Conservation (phyloP, 1,140 invertebrate genomes). For the Oedothorax gibbosus region DNA sequence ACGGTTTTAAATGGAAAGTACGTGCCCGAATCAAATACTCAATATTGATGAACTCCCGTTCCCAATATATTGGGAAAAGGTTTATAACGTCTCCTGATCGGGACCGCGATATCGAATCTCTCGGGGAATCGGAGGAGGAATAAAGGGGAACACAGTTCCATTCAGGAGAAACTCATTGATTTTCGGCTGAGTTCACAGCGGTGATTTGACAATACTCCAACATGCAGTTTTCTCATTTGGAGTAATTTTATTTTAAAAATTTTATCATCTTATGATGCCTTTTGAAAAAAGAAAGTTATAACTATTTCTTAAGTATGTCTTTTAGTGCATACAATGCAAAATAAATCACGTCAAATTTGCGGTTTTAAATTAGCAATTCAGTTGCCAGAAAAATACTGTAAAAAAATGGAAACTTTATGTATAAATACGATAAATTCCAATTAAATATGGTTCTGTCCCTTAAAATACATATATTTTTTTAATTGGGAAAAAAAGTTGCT, state of each 20-base stretch:
- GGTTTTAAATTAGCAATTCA: too few relatives aligned
- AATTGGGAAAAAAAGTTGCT: too few relatives aligned
- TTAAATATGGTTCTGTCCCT: too few relatives aligned
- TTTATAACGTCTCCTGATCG: conserved; percentile 42
- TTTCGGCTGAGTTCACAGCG: conserved; percentile 7
- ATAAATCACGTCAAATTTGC: too few relatives aligned
- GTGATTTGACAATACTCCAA: neutral
- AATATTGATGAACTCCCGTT: conserved; percentile 42
- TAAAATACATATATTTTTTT: too few relatives aligned
- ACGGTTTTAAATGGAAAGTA: conserved; percentile 20
- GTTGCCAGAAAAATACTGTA: too few relatives aligned
- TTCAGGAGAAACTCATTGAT: conserved; percentile 36
- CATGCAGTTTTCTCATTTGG: neutral
- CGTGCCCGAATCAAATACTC: conserved; percentile 26
- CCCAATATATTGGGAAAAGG: conserved; percentile 52
- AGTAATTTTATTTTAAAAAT: neutral
- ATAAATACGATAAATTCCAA: too few relatives aligned
- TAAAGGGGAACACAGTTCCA: conserved; percentile 18
- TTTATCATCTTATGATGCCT: neutral
- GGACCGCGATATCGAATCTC: conserved; percentile 39
- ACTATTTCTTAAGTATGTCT: neutral
- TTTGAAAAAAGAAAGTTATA: neutral
- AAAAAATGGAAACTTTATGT: too few relatives aligned
- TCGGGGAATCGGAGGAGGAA: neutral
- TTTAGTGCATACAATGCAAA: neutral